These are phyloP conservation scores for Lamprotornis superbus DNA, from an alignment of 2,113 vertebrate species.

Conservation along the genomic window DNA sequence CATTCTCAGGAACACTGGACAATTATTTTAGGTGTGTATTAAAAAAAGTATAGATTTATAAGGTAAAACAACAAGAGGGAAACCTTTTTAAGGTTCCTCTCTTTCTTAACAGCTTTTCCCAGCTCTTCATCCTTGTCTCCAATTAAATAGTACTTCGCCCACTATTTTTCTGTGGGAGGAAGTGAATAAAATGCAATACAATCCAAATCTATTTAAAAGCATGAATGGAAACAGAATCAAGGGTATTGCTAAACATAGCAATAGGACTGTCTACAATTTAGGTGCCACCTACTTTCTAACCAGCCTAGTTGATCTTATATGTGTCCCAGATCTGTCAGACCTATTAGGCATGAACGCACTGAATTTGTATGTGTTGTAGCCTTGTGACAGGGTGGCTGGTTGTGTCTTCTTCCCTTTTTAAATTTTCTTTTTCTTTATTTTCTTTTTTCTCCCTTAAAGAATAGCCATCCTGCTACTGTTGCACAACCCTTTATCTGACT, in stretches of 20 bases:
- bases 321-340: neutral
- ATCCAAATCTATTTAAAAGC: neutral
- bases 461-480: neutral
- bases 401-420: neutral
- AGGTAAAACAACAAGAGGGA: neutral
- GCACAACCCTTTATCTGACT: neutral
- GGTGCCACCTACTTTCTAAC: neutral
- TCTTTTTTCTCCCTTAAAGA: neutral
- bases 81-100: neutral
- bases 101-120: neutral
- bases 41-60: neutral
- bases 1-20: neutral
- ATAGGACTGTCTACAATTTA: neutral
- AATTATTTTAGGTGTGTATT: neutral
- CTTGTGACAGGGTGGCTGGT: neutral
- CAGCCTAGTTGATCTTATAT: neutral
- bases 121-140: neutral
- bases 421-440: neutral
- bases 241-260: neutral
- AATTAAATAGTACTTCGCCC: neutral
- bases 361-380: neutral
- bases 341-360: neutral
- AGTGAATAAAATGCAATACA: neutral
- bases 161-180: neutral
- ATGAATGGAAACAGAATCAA: neutral